Conservation (phyloP, 1,140 invertebrate species). For the Pachypsylla venusta region DNA sequence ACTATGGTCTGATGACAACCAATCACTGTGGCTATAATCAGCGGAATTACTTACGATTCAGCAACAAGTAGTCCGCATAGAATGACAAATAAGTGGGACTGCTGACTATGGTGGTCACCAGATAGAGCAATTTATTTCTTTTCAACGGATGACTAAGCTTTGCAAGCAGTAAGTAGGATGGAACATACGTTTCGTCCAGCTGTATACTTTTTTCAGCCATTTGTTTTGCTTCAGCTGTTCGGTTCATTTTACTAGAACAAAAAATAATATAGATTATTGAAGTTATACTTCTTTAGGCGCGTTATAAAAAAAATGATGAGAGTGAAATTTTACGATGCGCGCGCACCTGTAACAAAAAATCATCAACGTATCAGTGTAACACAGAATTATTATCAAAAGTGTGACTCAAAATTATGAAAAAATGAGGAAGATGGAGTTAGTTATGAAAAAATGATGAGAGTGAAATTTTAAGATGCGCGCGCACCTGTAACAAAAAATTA, state of each 20-base stretch:
- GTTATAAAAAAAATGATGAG: too few species aligned
- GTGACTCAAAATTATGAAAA: neutral
- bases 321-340: too few species aligned
- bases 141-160: conserved; percentile 34
- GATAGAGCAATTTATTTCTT: conserved; percentile 36
- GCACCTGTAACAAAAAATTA: too few species aligned
- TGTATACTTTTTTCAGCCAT: conserved; percentile 50
- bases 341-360: too few species aligned
- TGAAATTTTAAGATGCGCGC: neutral
- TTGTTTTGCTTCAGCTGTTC: conserved; percentile 42
- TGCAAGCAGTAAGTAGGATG: conserved; percentile 48
- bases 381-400: conserved; percentile 8
- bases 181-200: conserved; percentile 46
- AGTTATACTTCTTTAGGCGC: too few species aligned
- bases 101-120: conserved; percentile 45
- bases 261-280: neutral
- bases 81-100: conserved; percentile 49
- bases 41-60: conserved; percentile 43
- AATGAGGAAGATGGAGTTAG: neutral
- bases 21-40: too few species aligned
- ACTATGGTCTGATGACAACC: too few species aligned
- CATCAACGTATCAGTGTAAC: too few species aligned
- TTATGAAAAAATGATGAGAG: neutral
- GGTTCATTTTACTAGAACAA: conserved; percentile 44
- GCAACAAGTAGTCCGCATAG: conserved; percentile 47